Evolutionary conservation across 2,797 vertebrate species (phyloP).

Genomic region (Eupleurogrammus muticus): DNA sequence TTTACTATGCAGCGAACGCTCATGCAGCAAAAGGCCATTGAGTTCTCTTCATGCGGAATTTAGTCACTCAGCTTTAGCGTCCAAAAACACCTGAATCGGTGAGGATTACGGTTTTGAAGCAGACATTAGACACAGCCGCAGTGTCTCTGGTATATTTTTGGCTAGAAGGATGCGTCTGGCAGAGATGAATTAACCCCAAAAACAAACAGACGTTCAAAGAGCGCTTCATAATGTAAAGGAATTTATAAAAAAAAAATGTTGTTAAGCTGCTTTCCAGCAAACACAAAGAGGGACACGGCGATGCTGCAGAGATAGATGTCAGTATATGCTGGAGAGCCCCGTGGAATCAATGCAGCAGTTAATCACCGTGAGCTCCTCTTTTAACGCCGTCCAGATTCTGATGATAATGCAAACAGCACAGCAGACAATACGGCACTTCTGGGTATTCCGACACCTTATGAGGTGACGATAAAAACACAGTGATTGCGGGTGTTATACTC

Average conservation of each 20-base stretch:
- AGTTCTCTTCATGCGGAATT: not conserved
- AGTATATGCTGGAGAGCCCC: constrained; percentile 11
- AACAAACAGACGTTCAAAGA: constrained; percentile 30
- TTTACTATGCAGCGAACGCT: too few relatives aligned
- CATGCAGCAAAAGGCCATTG: not conserved
- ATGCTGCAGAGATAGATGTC: constrained; percentile 24
- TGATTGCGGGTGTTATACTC: constrained; percentile 36
- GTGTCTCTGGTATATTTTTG: constrained; percentile 8
- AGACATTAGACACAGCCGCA: not conserved
- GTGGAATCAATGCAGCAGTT: constrained; percentile 41
- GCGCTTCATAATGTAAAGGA: not conserved
- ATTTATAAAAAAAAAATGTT: not conserved
- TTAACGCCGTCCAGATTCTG: constrained; percentile 22
- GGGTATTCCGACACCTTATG: not conserved
- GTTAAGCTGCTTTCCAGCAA: constrained; percentile 8
- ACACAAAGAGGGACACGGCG: constrained; percentile 10
- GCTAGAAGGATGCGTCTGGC: constrained; percentile 4
- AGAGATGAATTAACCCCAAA: constrained; percentile 23
- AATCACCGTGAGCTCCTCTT: constrained; percentile 39
- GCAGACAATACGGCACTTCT: constrained; percentile 19
- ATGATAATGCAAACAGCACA: constrained; percentile 45
- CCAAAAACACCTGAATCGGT: too few relatives aligned
- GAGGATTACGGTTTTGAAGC: not conserved
- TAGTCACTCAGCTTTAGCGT: not conserved
- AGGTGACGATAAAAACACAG: constrained; percentile 41